These are phyloP conservation scores for Lomographa bimaculata DNA, from an alignment of 2,888 invertebrate genomes.

Conservation along the genomic window DNA sequence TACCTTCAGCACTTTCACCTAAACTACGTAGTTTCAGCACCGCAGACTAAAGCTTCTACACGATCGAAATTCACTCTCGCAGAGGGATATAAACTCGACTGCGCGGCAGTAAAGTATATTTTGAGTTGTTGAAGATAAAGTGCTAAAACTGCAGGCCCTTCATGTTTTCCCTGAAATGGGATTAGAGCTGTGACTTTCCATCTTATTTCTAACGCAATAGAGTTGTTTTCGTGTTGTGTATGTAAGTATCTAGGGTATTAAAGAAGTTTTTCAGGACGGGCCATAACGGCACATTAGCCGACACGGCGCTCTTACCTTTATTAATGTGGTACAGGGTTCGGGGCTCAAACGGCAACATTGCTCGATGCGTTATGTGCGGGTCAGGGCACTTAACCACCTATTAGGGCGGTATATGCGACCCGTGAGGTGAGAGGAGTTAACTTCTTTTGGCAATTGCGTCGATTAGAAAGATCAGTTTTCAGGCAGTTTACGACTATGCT, in stretches of 20 bases:
- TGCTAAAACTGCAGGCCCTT: constrained; percentile 64
- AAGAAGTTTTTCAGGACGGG: constrained; percentile 75
- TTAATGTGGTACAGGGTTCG: constrained; percentile 75
- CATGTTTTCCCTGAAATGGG: constrained; percentile 60
- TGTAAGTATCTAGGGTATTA: constrained; percentile 47
- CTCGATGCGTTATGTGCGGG: constrained; percentile 51
- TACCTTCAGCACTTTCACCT: constrained; percentile 55
- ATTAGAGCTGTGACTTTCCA: constrained; percentile 38
- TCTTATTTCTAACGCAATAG: constrained; percentile 37
- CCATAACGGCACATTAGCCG: constrained; percentile 78
- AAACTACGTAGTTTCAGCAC: constrained; percentile 51
- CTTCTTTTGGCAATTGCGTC: constrained; percentile 21
- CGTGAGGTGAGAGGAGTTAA: constrained; percentile 25
- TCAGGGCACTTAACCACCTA: constrained; percentile 57
- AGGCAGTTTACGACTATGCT: background rate
- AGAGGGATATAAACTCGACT: constrained; percentile 38
- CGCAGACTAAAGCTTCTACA: constrained; percentile 47
- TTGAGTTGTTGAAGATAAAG: constrained; percentile 40
- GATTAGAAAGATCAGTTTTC: constrained; percentile 9
- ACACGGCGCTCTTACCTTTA: constrained; percentile 76
- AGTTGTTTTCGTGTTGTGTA: constrained; percentile 41
- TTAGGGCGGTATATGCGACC: constrained; percentile 44
- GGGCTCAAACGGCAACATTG: constrained; percentile 50
- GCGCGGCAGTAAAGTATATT: constrained; percentile 46
- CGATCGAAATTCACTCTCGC: constrained; percentile 49